These are phyloP conservation scores for Archilochus colubris DNA, from an alignment of 2,113 vertebrate genomes.

Conservation along the genomic window DNA sequence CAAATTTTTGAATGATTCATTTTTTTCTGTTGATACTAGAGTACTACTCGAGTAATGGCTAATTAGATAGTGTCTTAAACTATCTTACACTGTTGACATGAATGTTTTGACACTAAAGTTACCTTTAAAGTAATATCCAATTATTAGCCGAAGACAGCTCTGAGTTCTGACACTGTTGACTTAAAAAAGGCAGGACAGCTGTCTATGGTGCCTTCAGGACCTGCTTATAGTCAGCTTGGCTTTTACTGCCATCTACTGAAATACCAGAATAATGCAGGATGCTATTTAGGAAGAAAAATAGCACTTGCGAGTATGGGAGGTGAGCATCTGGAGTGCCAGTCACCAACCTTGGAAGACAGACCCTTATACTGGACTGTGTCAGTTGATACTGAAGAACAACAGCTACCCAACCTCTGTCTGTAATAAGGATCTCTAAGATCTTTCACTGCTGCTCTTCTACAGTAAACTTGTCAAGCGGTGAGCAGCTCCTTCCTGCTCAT, in stretches of 20 bases:
- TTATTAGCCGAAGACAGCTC: neutral
- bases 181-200: neutral
- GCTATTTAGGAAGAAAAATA: neutral
- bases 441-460: neutral
- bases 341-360: neutral
- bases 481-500: neutral
- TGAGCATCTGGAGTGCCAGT: neutral
- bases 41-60: neutral
- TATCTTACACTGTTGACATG: neutral
- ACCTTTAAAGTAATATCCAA: neutral
- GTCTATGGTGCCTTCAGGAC: rapidly evolving
- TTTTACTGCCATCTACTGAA: neutral
- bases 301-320: neutral
- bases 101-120: neutral
- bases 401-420: neutral
- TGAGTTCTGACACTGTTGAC: neutral
- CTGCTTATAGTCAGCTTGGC: neutral
- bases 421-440: neutral
- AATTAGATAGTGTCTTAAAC: neutral
- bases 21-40: neutral
- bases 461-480: neutral
- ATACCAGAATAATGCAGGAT: neutral
- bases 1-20: neutral
- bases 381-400: neutral
- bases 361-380: neutral